These are phyloP conservation scores for Bimastos eiseni DNA, from an alignment of 2,888 invertebrate genomes.

Conservation along the genomic window DNA sequence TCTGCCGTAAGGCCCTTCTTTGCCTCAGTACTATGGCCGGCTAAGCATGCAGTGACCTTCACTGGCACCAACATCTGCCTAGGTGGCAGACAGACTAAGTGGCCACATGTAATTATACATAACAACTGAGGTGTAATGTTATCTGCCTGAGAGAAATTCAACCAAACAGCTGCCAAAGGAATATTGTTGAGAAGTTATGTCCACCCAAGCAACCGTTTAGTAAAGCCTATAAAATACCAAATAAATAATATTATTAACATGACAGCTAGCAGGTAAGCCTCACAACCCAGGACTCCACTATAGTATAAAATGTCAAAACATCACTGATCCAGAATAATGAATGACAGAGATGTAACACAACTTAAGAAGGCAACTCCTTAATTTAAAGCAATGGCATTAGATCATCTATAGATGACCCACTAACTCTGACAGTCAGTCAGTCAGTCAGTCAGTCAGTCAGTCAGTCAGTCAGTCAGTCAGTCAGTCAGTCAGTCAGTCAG, in stretches of 20 bases:
- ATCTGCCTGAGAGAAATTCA: conserved; percentile 2
- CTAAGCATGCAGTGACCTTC: background rate
- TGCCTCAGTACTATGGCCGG: background rate
- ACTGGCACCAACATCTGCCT: conserved; percentile 7
- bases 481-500: no score
- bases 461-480: no score
- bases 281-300: background rate
- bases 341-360: background rate
- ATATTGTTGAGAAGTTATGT: background rate
- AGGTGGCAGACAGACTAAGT: conserved; percentile 6
- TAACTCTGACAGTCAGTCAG: no score
- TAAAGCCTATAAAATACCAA: background rate
- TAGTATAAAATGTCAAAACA: background rate
- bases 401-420: no score
- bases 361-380: background rate
- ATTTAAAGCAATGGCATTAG: background rate
- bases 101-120: conserved; percentile 13
- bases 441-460: no score
- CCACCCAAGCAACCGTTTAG: background rate
- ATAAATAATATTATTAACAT: background rate
- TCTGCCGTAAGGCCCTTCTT: background rate
- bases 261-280: background rate
- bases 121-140: background rate
- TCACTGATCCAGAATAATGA: background rate
- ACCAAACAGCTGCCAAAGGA: conserved; percentile 13